Conservation (phyloP, 2,113 vertebrate species). For the Chlorodrepanis virens region DNA sequence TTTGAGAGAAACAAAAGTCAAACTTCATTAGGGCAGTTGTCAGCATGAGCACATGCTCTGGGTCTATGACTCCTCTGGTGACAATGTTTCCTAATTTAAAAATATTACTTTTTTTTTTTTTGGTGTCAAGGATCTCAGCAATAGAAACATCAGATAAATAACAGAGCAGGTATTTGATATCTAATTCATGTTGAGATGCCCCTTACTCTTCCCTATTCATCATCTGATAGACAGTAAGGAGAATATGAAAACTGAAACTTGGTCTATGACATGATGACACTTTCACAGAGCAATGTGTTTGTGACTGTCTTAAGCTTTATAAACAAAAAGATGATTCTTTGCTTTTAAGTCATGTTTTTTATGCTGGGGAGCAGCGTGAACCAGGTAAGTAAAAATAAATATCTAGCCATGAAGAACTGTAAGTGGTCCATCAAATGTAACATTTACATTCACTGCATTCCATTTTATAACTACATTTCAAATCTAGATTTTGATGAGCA, state of each 20-base stretch:
- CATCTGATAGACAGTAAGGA: not conserved
- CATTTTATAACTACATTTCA: not conserved
- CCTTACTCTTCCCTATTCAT: not conserved
- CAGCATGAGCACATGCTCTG: not conserved
- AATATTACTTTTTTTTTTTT: not conserved
- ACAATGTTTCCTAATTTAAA: not conserved
- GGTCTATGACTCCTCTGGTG: not conserved
- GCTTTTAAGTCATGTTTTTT: not conserved
- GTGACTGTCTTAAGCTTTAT: not conserved
- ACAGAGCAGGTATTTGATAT: not conserved
- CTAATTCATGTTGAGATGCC: not conserved
- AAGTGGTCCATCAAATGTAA: not conserved
- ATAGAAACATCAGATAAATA: not conserved
- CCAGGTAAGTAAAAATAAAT: not conserved
- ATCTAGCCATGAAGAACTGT: not conserved
- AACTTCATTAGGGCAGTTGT: not conserved
- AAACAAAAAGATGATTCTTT: not conserved
- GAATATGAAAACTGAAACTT: not conserved
- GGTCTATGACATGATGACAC: not conserved
- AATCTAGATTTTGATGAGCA: not conserved
- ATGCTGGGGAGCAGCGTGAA: not conserved
- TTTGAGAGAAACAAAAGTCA: not conserved
- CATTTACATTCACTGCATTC: not conserved
- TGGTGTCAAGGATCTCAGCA: not conserved
- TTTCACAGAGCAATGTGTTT: not conserved